Conservation (phyloP, 2,888 invertebrate species). For the Alentia gelatinosa region DNA sequence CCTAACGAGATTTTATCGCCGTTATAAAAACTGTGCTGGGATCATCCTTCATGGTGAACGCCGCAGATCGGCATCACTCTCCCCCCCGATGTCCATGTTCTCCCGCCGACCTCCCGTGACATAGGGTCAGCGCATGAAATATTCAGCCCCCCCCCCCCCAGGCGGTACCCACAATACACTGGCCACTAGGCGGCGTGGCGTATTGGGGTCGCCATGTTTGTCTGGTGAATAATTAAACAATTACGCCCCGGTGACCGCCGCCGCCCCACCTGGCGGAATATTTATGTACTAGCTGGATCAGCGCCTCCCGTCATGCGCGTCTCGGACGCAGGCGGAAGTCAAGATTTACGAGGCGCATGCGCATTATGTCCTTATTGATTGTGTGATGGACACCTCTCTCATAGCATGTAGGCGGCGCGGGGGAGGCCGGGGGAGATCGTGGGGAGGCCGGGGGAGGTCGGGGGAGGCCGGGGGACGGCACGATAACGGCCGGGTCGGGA, state of each 20-base stretch:
- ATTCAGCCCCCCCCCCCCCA: not conserved
- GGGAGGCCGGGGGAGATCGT: too few relatives aligned
- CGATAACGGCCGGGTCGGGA: too few relatives aligned
- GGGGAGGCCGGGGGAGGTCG: too few relatives aligned
- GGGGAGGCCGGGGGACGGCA: too few relatives aligned
- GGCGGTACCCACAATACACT: not conserved
- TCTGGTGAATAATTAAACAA: constrained; percentile 4
- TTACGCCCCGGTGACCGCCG: not conserved
- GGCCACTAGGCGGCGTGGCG: not conserved
- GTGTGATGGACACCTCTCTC: not conserved
- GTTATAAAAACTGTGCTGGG: too few relatives aligned
- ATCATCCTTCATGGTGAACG: not conserved
- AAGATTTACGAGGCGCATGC: not conserved
- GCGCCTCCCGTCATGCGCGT: too few relatives aligned
- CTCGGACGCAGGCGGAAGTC: not conserved
- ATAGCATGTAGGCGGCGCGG: not conserved
- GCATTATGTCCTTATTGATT: not conserved
- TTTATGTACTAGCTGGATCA: not conserved
- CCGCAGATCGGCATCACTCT: not conserved
- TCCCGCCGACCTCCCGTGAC: not conserved
- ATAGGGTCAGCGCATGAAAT: not conserved
- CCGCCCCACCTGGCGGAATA: not conserved
- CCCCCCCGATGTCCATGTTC: not conserved
- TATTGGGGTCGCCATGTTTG: not conserved
- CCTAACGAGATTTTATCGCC: too few relatives aligned